Evolutionary conservation across 2,888 invertebrate species (phyloP), one percentile per base, ranked within the genome.

Genomic region (Cephalotes varians): DNA sequence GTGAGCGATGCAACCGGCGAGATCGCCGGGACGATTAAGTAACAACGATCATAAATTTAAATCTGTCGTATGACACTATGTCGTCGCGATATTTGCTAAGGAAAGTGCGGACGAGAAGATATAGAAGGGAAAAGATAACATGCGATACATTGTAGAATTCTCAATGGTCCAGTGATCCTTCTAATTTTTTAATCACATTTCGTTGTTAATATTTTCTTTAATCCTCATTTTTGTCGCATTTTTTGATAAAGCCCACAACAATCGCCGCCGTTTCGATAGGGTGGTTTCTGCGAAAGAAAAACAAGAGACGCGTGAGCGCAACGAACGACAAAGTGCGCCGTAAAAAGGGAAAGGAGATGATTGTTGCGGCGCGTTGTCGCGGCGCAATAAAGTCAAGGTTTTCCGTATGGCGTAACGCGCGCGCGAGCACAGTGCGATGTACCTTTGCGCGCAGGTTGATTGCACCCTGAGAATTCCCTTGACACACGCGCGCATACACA

Each of bases 341-440:
- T 79, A 65, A 85, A 87, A 88, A 87, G 88, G 87, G 89, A 91
- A 91, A 90, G 90, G 91, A 89, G 83, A 87, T 85, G 90, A 86
- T 85, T 77, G 83, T 76, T 81, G 47, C 72, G 83, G 47, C 28
- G 44, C 40, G 74, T 64, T 34, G 49, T 54, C 74, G 37, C 71
- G 25, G 37, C 71, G 47, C 85, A 92, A 92, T 92, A 92, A 92
- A 92, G 92, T 92, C 92, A 92, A 92, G 92, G 92, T 92, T 92
- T 91, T 90, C 89, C 86, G 64, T 49, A 28, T 88, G 86, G 87
- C 91, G 89, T 91, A 90, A 90, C 54, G 7, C 37, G 69, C 44
- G 65, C 44, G 65, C 28, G 65, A 64, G 21, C 34, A 49, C 74
- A 10, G 85, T 83, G 86, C 89, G 90, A 91, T 88, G 91, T 90